Evolutionary conservation across 2,797 vertebrate genomes (phyloP), one percentile per base, ranked within the genome.

Genomic region (Percopsis omiscomaycus): DNA sequence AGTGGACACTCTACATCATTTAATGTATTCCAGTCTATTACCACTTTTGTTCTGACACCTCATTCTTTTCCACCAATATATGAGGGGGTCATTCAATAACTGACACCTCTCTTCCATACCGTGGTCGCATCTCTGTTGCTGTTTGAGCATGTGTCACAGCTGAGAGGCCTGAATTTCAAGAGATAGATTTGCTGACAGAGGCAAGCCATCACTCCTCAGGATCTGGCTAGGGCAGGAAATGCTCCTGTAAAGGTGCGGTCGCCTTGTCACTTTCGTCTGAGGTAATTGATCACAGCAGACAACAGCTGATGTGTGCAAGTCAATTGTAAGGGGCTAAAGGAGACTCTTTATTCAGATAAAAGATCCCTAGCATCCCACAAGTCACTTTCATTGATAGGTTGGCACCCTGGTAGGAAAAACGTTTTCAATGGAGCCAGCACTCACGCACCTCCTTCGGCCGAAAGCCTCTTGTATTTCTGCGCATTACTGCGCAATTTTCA

Each of bases 11-110:
- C 80, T 77, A 80, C 86, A 89, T 89, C 84, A 91, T 91, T 89
- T 92, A 89, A 92, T 92, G 86, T 91, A 91, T 93, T 93, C 89
- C 83, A 90, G 81, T 89, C 89, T 92, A 91, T 92, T 92, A 91
- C 87, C 84, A 88, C 83, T 88, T 89, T 85, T 88, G 79, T 89
- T 86, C 85, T 89, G 89, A 90, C 90, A 91, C 87, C 89, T 90
- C 88, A 89, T 91, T 91, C 85, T 84, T 91, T 86, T 83, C 83
- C 84, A 88, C 84, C 87, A 85, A 85, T 88, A 89, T 91, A 89
- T 75, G 83, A 84, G 83, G 82, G 84, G 89, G 90, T 89, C 90
- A 91, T 92, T 90, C 88, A 91, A 92, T 91, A 92, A 90, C 79
- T 89, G 90, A 90, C 90, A 92, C 87, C 87, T 90, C 89, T 92